A percentile compares a stretch with the other conserved stretches of the same genome.
Evolutionary conservation across 2,797 vertebrate genomes (phyloP).

Genomic region (Emys orbicularis): DNA sequence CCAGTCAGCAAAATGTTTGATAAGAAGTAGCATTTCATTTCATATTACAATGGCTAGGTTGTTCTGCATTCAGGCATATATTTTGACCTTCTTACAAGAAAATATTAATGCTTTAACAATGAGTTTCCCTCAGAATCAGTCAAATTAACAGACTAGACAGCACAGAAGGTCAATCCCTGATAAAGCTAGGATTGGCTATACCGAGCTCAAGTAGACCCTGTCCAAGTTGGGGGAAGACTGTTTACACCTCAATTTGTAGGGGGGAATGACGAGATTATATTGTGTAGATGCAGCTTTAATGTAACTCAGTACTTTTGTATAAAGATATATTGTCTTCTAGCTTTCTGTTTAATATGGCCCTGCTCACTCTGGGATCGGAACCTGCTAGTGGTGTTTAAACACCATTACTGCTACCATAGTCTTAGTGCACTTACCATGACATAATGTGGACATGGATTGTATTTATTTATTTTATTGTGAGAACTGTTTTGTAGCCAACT

Average conservation of each 20-base stretch:
- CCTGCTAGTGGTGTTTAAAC: background rate
- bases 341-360: background rate
- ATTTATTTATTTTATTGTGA: background rate
- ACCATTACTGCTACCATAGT: background rate
- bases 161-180: slow-evolving; percentile 34
- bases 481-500: background rate
- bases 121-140: slow-evolving; percentile 53
- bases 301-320: background rate
- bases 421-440: background rate
- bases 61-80: background rate
- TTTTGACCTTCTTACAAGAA: background rate
- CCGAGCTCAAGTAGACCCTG: background rate
- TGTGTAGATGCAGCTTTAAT: background rate
- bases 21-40: background rate
- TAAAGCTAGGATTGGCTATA: background rate
- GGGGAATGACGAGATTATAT: background rate
- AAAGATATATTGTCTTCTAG: background rate
- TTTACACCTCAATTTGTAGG: background rate
- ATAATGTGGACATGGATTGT: background rate
- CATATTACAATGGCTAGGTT: background rate
- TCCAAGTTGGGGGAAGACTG: background rate
- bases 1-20: background rate
- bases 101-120: background rate
- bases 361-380: background rate
- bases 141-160: slow-evolving; percentile 25